Evolutionary conservation across 1,140 invertebrate genomes (phyloP).

Genomic region (Chironomus tepperi): DNA sequence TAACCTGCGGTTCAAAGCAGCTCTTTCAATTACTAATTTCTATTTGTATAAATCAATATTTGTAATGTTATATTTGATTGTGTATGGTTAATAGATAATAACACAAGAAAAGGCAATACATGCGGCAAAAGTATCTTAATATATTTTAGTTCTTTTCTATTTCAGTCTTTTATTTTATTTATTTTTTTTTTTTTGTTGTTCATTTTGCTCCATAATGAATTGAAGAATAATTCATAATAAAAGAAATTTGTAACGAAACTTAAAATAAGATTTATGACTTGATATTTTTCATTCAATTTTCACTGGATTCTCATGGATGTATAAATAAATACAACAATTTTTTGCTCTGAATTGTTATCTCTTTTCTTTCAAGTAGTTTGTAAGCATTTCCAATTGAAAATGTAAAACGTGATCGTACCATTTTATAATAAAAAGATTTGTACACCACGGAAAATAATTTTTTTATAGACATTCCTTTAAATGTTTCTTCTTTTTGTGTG

Average conservation of each 20-base stretch:
- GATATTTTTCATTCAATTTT: slow-evolving; percentile 18
- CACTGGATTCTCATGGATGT: slow-evolving; percentile 6
- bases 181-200: neutral
- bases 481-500: neutral
- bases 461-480: slow-evolving; percentile 21
- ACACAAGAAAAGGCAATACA: slow-evolving; percentile 5
- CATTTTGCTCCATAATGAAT: neutral
- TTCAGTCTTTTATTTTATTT: no score
- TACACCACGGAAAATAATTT: neutral
- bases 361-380: slow-evolving; percentile 8
- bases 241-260: slow-evolving; percentile 3
- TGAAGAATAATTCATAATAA: slow-evolving; percentile 20
- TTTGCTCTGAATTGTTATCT: slow-evolving; percentile 17
- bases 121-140: neutral
- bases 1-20: slow-evolving; percentile 22
- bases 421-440: slow-evolving; percentile 15
- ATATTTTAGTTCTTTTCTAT: neutral
- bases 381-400: slow-evolving; percentile 4
- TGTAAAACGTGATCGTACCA: slow-evolving; percentile 7
- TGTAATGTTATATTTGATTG: neutral
- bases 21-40: slow-evolving; percentile 20
- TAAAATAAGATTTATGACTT: slow-evolving; percentile 17
- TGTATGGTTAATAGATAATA: slow-evolving; percentile 8
- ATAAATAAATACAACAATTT: neutral
- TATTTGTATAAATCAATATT: slow-evolving; percentile 22